phyloP scores from a whole-genome alignment of 2,797 vertebrate species.

The Diglossa cyanea region DNA sequence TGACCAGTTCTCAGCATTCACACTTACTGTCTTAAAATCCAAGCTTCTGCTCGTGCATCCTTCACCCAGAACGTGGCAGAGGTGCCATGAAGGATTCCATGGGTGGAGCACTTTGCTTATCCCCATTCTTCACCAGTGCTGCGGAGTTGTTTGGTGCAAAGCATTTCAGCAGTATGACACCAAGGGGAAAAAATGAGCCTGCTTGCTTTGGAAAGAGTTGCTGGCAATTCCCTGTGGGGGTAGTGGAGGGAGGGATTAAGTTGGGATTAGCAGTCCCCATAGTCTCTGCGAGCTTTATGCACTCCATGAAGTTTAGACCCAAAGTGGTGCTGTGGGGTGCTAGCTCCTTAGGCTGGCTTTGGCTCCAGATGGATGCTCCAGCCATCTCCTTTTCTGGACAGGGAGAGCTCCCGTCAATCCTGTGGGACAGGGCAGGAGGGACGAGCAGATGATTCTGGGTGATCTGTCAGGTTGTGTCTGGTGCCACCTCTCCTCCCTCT shows the following conservation, averaged over 20 bases:
- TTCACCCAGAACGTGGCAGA: neutral
- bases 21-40: neutral
- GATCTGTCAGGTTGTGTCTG: neutral
- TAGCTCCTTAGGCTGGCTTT: neutral
- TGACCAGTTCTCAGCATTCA: neutral
- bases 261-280: neutral
- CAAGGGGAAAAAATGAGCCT: constrained; percentile 34
- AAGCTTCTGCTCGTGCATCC: accelerated
- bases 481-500: neutral
- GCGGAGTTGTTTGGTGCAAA: neutral
- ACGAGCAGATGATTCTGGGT: no score
- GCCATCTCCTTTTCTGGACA: neutral
- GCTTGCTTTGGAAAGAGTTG: constrained; percentile 24
- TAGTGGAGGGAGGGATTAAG: neutral
- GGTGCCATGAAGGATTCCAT: neutral
- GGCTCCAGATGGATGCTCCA: neutral
- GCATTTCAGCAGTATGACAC: constrained; percentile 10
- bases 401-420: accelerated
- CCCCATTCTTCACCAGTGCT: accelerated
- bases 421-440: neutral
- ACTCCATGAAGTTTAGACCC: accelerated
- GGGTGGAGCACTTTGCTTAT: neutral
- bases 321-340: neutral
- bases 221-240: neutral
- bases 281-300: accelerated